A percentile compares a stretch with the other conserved stretches of the same genome.
Conservation (phyloP, 1,140 invertebrate species). For the Drosophila subobscura region DNA sequence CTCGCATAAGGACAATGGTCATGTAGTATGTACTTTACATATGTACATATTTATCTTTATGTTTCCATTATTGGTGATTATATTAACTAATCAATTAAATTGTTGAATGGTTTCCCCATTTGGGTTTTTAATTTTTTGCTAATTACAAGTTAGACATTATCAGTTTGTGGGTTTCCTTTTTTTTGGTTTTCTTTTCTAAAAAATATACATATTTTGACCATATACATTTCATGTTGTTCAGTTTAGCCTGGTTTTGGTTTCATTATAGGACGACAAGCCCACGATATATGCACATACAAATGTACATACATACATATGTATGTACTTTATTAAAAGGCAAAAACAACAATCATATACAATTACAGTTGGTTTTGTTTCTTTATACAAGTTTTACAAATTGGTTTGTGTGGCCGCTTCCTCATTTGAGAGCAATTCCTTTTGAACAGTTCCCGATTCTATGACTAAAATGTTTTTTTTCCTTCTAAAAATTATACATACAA, state of each 20-base stretch:
- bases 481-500: conserved; percentile 65
- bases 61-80: conserved; percentile 46
- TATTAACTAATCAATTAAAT: conserved; percentile 58
- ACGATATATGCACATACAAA: conserved; percentile 35
- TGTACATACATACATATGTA: no score
- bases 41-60: conserved; percentile 18
- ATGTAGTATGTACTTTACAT: no score
- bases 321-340: conserved; percentile 71
- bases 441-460: conserved; percentile 28
- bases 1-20: conserved; percentile 27
- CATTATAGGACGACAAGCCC: conserved; percentile 68
- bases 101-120: conserved; percentile 18
- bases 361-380: conserved; percentile 46
- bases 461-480: conserved; percentile 52
- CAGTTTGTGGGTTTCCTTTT: conserved; percentile 18
- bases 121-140: conserved; percentile 29
- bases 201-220: conserved; percentile 67
- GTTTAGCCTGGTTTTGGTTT: conserved; percentile 39
- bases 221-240: conserved; percentile 24
- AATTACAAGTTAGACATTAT: conserved; percentile 35
- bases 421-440: conserved; percentile 25
- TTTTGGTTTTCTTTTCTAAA: conserved; percentile 40
- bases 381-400: conserved; percentile 67
- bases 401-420: conserved; percentile 10
- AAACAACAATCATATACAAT: conserved; percentile 54